Evolutionary conservation across 2,797 vertebrate genomes (phyloP), one percentile per base, ranked within the genome.

Genomic region (Lacerta bilineata): DNA sequence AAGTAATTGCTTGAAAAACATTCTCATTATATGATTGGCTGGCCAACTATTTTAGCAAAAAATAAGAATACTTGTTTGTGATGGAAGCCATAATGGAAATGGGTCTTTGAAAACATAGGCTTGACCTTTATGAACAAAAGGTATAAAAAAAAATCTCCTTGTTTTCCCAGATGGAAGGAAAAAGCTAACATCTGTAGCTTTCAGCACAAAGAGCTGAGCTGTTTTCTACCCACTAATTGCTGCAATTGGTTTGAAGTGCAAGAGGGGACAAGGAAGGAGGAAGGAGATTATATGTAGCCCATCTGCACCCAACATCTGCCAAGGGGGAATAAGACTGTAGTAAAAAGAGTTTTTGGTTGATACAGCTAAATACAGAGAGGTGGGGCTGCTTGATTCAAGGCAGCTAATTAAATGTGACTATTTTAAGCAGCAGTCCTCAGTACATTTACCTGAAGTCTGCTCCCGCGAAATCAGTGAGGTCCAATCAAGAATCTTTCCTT

Each of bases 321-420:
- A 33, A 25, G 69, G 9, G 81, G 79, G 66, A 91, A 29, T 50
- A 71, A 77, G 87, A 17, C 0, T 3, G 3, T 46, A 29, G 17
- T 0, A 0, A 0, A 76, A 27, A n/a, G 23, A 75, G 59, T 10
- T 4, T 1, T 18, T 0, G 0, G 25, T 15, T 71, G 5, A 3
- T 13, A 3, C 61, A 85, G 66, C 0, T 0, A 25, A 6, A 84
- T 77, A 36, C 1, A 39, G 75, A n/a, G 0, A 0, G 43, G 6
- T 39, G 17, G 79, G 87, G 9, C 13, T 77, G 23, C 61, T 13
- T 20, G 20, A 59, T n/a, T 71, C 27, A 83, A 41, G 84, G 23
- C 36, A 33, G 66, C 66, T 80, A 86, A 86, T 79, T 55, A 69
- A 50, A 36, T 39, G 25, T 9, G 18, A 68, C 59, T 76, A 41